Evolutionary conservation across 2,888 invertebrate species (phyloP), one percentile per base, ranked within the genome.

Genomic region (Clepsis dumicolana): DNA sequence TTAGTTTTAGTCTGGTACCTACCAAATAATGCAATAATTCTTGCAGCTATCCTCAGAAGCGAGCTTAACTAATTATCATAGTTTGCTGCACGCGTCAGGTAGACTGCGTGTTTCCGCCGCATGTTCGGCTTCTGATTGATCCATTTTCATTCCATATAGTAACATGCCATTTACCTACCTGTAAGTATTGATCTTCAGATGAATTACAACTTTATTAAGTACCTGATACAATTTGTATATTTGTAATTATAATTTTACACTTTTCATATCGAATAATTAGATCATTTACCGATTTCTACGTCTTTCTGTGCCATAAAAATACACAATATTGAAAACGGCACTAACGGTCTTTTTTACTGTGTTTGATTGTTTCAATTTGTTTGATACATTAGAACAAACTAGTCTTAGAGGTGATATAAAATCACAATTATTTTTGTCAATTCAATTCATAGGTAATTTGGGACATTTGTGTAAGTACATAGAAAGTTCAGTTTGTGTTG

Each of bases 161-260:
- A 71, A 78, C 72, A 75, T 68, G 77, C 21, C 48, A 21, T 48
- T 48, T 21, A 3, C 56, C n/a, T 82, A 79, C 80, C 81, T 80
- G 83, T 84, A 80, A 78, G 80, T 82, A 81, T 75, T 77, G 84
- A 81, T 82, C 78, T 82, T 78, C 82, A 76, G 72, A 44, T 63
- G 27, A 53, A 59, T 35, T 25, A 29, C 84, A 81, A 83, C 83
- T 83, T 74, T 85, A 85, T 74, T 85, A 85, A 79, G 91, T 91
- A 91, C 91, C 90, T 91, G 90, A 91, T 82, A 80, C 84, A 83
- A 82, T 82, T 82, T 84, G 76, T 84, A 82, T 82, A 83, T 81
- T 82, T 84, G 77, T 89, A 87, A 85, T 86, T 89, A 82, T 60
- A 57, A 83, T 89, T 86, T 86, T 85, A 75, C 82, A 79, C 77